A percentile compares a stretch with the other conserved stretches of the same genome.
Evolutionary conservation across 2,888 invertebrate genomes (phyloP).

Genomic region (Macroteleia sp.): DNA sequence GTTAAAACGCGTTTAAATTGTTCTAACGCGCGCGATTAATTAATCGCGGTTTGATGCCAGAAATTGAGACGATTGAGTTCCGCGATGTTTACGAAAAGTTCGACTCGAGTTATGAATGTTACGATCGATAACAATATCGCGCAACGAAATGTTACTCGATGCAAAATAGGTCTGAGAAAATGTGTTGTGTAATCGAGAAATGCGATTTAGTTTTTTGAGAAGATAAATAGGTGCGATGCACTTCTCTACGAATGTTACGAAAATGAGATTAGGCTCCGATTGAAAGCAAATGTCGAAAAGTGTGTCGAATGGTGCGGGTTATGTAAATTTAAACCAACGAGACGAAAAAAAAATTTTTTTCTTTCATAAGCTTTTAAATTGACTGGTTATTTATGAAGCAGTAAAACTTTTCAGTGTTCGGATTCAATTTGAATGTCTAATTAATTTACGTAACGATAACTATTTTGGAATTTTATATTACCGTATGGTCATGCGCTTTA

Average conservation of each 20-base stretch:
- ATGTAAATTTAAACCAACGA: conserved; percentile 10
- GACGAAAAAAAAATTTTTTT: neutral
- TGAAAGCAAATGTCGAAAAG: conserved; percentile 4
- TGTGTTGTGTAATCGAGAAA: conserved; percentile 20
- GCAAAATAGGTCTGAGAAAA: conserved; percentile 25
- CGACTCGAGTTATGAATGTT: too few relatives aligned
- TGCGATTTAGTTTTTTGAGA: conserved; percentile 25
- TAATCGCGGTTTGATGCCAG: neutral
- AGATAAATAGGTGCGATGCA: conserved; percentile 35
- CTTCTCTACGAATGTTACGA: conserved; percentile 36
- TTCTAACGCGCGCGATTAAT: neutral
- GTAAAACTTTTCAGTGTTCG: neutral
- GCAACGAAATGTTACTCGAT: conserved; percentile 2
- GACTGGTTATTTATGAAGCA: conserved; percentile 10
- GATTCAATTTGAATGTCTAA: neutral
- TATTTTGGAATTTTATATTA: neutral
- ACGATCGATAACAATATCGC: too few relatives aligned
- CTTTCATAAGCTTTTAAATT: neutral
- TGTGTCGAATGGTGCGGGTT: conserved; percentile 5
- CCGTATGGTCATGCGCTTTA: too few relatives aligned
- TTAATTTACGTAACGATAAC: neutral
- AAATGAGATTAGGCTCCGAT: conserved; percentile 36
- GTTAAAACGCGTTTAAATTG: conserved; percentile 23
- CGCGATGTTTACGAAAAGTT: too few relatives aligned
- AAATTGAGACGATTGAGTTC: too few relatives aligned